Conservation (phyloP, 64 coral and sea anemone species). For the Actinia tenebrosa region DNA sequence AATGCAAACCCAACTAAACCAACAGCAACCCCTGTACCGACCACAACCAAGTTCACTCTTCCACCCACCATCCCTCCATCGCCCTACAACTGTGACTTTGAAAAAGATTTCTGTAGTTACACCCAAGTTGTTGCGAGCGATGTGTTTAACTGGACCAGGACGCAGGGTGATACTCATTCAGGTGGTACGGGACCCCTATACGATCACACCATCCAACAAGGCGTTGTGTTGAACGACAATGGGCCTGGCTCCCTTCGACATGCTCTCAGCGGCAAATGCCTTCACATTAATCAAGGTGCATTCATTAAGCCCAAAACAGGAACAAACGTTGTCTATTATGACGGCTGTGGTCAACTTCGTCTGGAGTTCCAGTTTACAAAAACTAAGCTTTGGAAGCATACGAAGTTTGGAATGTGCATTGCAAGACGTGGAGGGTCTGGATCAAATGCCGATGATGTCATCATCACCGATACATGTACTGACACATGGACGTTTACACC, state of each 20-base stretch:
- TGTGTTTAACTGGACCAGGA: conserved; percentile 79
- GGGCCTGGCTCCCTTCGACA: conserved; percentile 81
- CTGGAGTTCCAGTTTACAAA: conserved; percentile 71
- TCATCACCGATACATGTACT: conserved; percentile 44
- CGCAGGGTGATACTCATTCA: conserved; percentile 71
- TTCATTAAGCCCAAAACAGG: conserved; percentile 45
- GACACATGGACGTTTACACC: conserved; percentile 77
- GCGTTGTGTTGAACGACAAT: conserved; percentile 44
- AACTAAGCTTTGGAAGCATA: conserved; percentile 58
- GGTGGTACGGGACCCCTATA: conserved; percentile 50
- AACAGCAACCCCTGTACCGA: conserved; percentile 27
- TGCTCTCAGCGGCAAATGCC: conserved; percentile 43
- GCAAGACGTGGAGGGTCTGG: conserved; percentile 36
- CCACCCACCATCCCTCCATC: conserved; percentile 57
- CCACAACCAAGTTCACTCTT: conserved; percentile 44
- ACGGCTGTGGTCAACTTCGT: conserved; percentile 66
- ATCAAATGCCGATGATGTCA: conserved; percentile 53
- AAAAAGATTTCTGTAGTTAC: conserved; percentile 58
- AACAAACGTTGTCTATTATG: conserved; percentile 56
- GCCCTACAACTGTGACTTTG: conserved; percentile 81
- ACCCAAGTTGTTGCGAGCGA: conserved; percentile 46
- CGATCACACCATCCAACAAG: conserved; percentile 83
- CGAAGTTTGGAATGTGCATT: conserved; percentile 52
- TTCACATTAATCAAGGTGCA: conserved; percentile 52
- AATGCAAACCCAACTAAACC: conserved; percentile 39